Evolutionary conservation across 2,113 vertebrate species (phyloP), one percentile per base, ranked within the genome.

Genomic region (Lepisosteus osseus): DNA sequence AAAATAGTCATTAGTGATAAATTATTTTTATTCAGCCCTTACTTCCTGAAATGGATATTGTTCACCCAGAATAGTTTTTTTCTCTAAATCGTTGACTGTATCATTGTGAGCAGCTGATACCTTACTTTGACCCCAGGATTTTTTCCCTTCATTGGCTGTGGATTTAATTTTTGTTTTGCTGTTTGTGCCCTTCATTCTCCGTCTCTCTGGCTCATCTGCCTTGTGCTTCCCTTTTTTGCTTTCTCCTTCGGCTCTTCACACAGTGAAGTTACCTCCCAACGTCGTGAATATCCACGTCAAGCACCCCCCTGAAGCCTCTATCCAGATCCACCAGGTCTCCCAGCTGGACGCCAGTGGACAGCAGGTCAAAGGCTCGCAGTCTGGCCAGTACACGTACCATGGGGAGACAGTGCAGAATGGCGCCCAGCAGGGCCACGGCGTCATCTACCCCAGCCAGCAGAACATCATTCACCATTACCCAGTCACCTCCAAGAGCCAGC

Each of bases 231-330:
- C 12, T 13, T 45, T 11, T 42, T n/a, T 13, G 13, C 68, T 7
- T 14, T 57, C 12, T 67, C 65, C 3, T 65, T 13, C 69, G 29
- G 15, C 12, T 14, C 69, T 3, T 77, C 72, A 86, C 90, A 76
- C 77, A 98, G 95, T 92, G 76, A 94, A 94, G 79, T 95, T 92
- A 79, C 90, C 89, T 77, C 93, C 94, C 83, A 95, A 93, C 84
- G 86, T 96, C 65, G 96, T 99, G 78, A 99, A 99, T 86, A 96
- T 99, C 81, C 97, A 99, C 69, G 96, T 99, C 84, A 96, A 98
- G 75, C 97, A 99, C 79, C 97, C 97, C 45, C 95, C 97, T 1
- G 97, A 99, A 80, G 97, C 97, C 45, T 97, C 97, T 0, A 95
- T 99, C 71, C 95, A 99, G 88, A 94, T 99, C 72, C 97, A 99